Evolutionary conservation across 1,140 invertebrate species (phyloP).

Genomic region (Magallana gigas): DNA sequence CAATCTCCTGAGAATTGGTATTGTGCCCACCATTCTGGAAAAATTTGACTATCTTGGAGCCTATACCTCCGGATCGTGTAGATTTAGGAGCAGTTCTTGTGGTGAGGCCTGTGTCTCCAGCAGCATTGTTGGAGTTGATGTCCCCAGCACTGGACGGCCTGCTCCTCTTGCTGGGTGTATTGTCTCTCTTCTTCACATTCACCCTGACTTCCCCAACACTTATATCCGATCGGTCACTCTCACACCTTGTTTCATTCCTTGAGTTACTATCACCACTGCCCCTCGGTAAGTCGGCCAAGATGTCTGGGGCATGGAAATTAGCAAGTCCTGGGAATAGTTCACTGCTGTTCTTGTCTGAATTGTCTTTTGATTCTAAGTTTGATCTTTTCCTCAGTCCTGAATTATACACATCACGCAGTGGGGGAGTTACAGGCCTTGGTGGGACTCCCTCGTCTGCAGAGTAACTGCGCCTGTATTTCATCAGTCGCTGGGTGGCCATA

Average conservation of each 20-base stretch:
- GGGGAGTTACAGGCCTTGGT: constrained; percentile 33
- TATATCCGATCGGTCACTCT: constrained; percentile 47
- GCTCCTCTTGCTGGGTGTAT: constrained; percentile 32
- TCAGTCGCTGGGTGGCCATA: not conserved
- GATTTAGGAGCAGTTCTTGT: constrained; percentile 1
- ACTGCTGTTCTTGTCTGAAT: constrained; percentile 1
- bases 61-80: not conserved
- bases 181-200: constrained; percentile 40
- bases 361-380: not conserved
- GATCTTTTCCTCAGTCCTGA: not conserved
- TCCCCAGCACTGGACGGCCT: constrained; percentile 61
- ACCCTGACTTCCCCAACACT: constrained; percentile 61
- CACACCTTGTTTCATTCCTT: not conserved
- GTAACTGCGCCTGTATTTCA: constrained; percentile 48
- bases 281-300: constrained; percentile 38
- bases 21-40: constrained; percentile 43
- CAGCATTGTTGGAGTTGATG: constrained; percentile 24
- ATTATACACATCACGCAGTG: constrained; percentile 2
- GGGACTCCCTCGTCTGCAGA: constrained; percentile 46
- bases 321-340: constrained; percentile 17
- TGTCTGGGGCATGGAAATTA: not conserved
- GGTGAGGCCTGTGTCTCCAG: not conserved
- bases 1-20: not conserved
- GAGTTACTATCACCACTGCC: constrained; percentile 48
- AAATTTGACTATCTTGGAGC: constrained; percentile 45